Base-by-base conservation (phyloP, 2,797 vertebrate species). In the Takifugu ocellatus region DNA sequence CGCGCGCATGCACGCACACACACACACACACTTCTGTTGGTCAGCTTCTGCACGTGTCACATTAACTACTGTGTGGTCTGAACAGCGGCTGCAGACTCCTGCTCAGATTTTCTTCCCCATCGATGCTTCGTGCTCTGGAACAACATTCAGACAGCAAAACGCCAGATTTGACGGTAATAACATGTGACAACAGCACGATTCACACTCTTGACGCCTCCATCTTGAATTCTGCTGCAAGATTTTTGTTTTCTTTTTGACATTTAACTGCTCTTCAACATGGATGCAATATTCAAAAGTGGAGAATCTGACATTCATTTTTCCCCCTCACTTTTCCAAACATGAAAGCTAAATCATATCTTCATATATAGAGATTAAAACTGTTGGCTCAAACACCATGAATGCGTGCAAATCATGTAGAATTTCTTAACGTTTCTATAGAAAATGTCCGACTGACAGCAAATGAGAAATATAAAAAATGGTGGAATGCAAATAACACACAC, bases 361-460 rank as follows among this genome's bases (percentile, higher is more conserved):
- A 21, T n/a, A 7, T n/a, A 46, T 61, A 31, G 31, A 39, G 10
- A 11, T 36, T 36, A 7, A 36, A 36, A 36, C 2, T 36, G 33
- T 39, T 39, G 14, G 33, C 71, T 62, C 31, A 68, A 63, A 42
- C 81, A 70, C 72, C 26, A 55, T 74, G 59, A 68, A 57, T 66
- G 55, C 17, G 71, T 90, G 87, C 87, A 89, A 90, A 86, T 74
- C n/a, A 24, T 24, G 11, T 11, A 24, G 25, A 48, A 60, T 7
- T 49, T 51, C 43, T 72, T 31, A 51, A 59, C 1, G 10, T 58
- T 70, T 70, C 66, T 59, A 11, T 3, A 33, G 62, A 70, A 51
- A 29, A 27, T 10, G 9, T 21, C 2, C 6, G 25, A 49, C 11
- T 26, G 7, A 7, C 25, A 51, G 73, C 36, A 56, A 59, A 78